Evolutionary conservation across 2,113 vertebrate genomes (phyloP).

Genomic region (Xiphophorus hellerii): DNA sequence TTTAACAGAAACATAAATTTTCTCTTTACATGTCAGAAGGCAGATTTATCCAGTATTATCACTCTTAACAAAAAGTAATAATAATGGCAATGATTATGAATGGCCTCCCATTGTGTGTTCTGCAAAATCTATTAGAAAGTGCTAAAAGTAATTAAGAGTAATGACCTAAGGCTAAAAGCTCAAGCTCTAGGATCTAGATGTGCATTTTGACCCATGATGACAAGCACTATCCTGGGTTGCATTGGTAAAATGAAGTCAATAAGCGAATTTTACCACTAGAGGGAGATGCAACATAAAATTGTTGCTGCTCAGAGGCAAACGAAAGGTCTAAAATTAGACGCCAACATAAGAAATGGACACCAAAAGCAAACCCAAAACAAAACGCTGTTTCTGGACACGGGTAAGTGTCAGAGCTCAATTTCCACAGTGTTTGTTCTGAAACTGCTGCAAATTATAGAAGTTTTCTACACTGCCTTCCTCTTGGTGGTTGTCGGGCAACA

Average conservation of each 20-base stretch:
- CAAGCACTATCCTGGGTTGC: not conserved
- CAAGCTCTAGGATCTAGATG: not conserved
- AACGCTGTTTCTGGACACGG: no score
- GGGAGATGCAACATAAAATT: constrained; percentile 38
- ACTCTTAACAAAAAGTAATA: not conserved
- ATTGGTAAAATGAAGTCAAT: constrained; percentile 4
- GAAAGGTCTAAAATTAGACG: constrained; percentile 7
- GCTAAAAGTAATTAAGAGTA: not conserved
- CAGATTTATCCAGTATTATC: not conserved
- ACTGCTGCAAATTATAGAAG: not conserved
- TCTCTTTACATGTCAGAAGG: no score
- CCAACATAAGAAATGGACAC: not conserved
- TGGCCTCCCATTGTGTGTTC: not conserved
- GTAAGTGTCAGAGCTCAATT: not conserved
- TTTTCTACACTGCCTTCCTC: not conserved
- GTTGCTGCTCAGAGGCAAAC: not conserved
- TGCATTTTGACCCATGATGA: constrained; percentile 13
- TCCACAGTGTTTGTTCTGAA: not conserved
- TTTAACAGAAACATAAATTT: no score
- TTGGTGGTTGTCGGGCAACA: constrained; percentile 7
- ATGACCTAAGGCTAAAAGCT: not conserved
- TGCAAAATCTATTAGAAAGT: not conserved
- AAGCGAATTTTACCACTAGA: constrained; percentile 46
- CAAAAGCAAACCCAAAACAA: not conserved
- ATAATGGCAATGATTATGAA: not conserved